Evolutionary conservation across 2,888 invertebrate species (phyloP), one percentile per base, ranked within the genome.

Genomic region (Ariolimax columbianus): DNA sequence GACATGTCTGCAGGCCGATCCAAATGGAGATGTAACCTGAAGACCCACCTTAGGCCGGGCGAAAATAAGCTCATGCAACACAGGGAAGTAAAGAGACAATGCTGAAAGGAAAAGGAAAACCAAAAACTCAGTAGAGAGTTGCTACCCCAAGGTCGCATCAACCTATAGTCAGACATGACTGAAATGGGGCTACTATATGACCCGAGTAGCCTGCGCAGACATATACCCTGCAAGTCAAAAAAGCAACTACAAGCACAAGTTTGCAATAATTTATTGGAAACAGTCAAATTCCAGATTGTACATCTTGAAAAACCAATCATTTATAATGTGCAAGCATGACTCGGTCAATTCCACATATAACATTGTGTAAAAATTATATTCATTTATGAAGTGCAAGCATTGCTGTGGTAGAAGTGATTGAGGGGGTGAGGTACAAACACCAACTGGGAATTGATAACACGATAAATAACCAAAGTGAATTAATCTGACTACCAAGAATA

Each of bases 231-330:
- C 47, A 47, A 7, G 14, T 38, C 9, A 30, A 6, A 33, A 38
- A 38, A 72, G 23, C 38, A 72, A 72, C 40, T 17, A 72, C 0
- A 26, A 38, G 2, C 26, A 38, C 19, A 59, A 59, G 59, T 78
- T 78, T 78, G 78, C 55, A 78, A 78, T 78, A 78, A 78, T 78
- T 78, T 78, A 78, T 78, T 78, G 78, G 78, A 78, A 73, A 78
- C 77, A 77, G 36, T 40, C 17, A n/a, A 78, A 63, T 78, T 77
- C n/a, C 78, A 38, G 59, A 63, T 63, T n/a, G 17, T 77, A 63
- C 63, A 78, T 63, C 3, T 63, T 63, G 78, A 63, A 78, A 78
- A 63, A 6, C 78, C 36, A 63, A 40, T 36, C 63, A 23, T 51
- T 40, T 43, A 73, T 73, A 47, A 77, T 55, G 33, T 36, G 33